Base-by-base conservation (phyloP, 2,797 vertebrate genomes). In the Sebastes vulpes region DNA sequence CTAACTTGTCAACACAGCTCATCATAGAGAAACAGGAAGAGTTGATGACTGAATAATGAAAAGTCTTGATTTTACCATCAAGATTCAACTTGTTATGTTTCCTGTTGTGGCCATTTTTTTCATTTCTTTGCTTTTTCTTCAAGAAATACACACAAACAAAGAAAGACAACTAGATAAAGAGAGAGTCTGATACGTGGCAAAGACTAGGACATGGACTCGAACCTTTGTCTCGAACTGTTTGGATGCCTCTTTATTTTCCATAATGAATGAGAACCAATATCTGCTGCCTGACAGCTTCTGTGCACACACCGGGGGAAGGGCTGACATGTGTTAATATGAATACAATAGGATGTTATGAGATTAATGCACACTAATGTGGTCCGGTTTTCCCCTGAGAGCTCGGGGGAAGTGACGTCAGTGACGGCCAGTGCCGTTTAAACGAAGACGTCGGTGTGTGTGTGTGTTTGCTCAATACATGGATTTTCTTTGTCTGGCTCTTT, bases 401-500 rank as follows among this genome's bases (percentile, higher is more conserved):
- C 6, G 9, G 65, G 48, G 70, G 77, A 82, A 74, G 69, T 83
- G 82, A 86, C 23, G 57, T 70, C 60, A 75, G 32, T 64, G 76
- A 83, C 0, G 9, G 67, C 46, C 32, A 31, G 48, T 50, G 38
- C 35, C 54, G 68, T 66, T 79, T 48, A 79, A 88, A 91, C 80
- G 20, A 83, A 89, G 84, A 82, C 9, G 21, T 46, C 18, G 5
- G 61, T 54, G 68, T 68, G 74, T 61, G 74, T 61, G 50, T 79
- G 70, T 70, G 76, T 74, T 65, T 76, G 81, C 54, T 77, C 72
- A 75, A 72, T 46, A 52, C 64, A 77, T 76, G 66, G 61, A 71
- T 87, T 89, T 79, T 65, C 79, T 90, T 89, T 92, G 84, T 93
- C 80, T 90, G 84, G 42, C 35, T 81, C 60, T 77, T 81, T 80